Conservation (phyloP, 2,888 invertebrate species). For the Cryptophagus acutangulus region DNA sequence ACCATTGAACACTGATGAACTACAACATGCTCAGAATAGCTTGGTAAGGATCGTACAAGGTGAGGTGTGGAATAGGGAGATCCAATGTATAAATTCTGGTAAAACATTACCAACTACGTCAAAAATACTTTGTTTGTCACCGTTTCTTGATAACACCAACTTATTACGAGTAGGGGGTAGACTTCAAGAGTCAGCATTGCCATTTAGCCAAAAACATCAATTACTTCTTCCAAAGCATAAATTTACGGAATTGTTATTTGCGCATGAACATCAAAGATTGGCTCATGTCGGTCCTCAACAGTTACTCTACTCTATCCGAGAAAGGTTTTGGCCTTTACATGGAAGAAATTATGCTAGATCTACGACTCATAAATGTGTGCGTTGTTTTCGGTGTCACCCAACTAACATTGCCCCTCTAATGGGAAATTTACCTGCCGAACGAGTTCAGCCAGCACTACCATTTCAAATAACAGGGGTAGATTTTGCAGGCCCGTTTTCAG, state of each 20-base stretch:
- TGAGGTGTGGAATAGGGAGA: no score
- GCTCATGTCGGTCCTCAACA: constrained; percentile 8
- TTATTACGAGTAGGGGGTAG: constrained; percentile 12
- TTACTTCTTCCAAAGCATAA: constrained; percentile 10
- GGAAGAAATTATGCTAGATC: background rate
- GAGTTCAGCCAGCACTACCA: constrained; percentile 7
- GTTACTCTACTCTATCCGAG: background rate
- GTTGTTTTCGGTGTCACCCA: constrained; percentile 7
- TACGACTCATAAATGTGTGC: constrained; percentile 2
- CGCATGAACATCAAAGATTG: constrained; percentile 2
- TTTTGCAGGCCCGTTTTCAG: constrained; percentile 13
- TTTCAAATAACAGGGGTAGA: constrained; percentile 15
- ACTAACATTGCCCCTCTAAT: background rate
- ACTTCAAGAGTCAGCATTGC: background rate
- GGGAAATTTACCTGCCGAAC: constrained; percentile 10
- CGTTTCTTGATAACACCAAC: constrained; percentile 9
- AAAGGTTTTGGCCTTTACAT: constrained; percentile 7
- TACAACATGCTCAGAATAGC: no score
- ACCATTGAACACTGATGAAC: no score
- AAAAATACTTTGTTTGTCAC: no score
- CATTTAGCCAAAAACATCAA: constrained; percentile 4
- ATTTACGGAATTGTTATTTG: constrained; percentile 1
- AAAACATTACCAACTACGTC: no score
- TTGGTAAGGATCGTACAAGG: no score
- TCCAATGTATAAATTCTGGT: no score